Percentiles rank a stretch among this genome's conserved stretches.
Conservation (phyloP, 1,140 invertebrate species). For the Drosophila grimshawi region DNA sequence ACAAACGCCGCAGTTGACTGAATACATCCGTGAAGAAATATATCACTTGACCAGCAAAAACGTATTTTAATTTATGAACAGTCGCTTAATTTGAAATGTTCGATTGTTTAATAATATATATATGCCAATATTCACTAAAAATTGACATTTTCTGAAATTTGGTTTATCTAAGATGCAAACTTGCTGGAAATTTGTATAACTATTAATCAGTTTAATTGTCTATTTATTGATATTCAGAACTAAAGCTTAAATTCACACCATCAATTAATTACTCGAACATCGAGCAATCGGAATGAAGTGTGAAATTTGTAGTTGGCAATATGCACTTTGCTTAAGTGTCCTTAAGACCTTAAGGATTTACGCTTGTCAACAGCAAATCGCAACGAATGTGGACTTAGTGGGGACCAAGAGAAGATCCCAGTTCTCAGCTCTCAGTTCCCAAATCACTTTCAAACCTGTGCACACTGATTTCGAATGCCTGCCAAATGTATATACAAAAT, state of each 20-base stretch:
- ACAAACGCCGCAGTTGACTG: no score
- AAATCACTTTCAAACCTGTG: slow-evolving; percentile 71
- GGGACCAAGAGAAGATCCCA: slow-evolving; percentile 15
- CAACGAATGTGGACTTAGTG: slow-evolving; percentile 23
- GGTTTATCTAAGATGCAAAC: no score
- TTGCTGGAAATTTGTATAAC: no score
- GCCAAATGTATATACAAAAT: slow-evolving; percentile 33
- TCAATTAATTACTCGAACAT: neutral
- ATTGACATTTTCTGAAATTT: no score
- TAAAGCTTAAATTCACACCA: neutral
- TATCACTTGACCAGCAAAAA: no score
- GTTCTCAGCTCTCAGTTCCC: slow-evolving; percentile 37
- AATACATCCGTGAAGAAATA: no score
- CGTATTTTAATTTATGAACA: no score
- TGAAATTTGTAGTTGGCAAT: slow-evolving; percentile 9
- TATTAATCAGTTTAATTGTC: no score
- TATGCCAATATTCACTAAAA: no score
- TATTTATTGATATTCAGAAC: no score
- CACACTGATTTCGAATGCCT: slow-evolving; percentile 62
- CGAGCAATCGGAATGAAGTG: slow-evolving; percentile 4
- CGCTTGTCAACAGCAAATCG: slow-evolving; percentile 63
- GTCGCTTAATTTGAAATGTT: no score
- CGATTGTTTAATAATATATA: no score
- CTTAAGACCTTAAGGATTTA: slow-evolving; percentile 53
- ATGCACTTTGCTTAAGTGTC: slow-evolving; percentile 58